Conservation (phyloP, 2,797 vertebrate species). For the Galagoides demidoff region DNA sequence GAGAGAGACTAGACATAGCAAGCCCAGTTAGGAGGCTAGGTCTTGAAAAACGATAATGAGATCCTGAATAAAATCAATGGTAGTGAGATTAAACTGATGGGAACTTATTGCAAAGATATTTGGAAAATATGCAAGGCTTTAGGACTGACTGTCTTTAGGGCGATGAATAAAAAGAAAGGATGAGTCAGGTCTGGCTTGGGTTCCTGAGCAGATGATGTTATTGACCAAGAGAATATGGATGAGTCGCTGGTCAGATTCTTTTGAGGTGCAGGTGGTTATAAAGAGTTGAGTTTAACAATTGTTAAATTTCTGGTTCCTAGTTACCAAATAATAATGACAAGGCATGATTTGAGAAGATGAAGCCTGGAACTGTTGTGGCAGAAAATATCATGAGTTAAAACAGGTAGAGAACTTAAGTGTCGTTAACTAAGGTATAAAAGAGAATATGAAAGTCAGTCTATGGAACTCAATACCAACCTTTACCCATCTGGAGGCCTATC, state of each 20-base stretch:
- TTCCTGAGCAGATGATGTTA: neutral
- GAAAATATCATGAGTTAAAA: neutral
- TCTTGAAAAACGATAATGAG: neutral
- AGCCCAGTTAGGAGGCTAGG: neutral
- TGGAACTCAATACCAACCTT: neutral
- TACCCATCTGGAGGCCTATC: neutral
- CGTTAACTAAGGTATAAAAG: neutral
- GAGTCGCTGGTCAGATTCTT: neutral
- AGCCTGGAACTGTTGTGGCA: neutral
- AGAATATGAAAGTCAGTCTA: neutral
- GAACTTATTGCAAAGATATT: neutral
- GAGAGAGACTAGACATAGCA: neutral
- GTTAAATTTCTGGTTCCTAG: neutral
- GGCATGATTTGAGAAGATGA: neutral
- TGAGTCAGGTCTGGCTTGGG: neutral
- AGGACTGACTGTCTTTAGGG: neutral
- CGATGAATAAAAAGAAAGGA: neutral
- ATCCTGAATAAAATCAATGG: neutral
- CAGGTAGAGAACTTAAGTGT: neutral
- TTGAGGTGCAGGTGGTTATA: neutral
- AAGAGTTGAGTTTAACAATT: neutral
- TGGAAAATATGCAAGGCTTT: neutral
- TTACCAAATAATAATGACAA: neutral
- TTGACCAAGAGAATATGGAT: neutral
- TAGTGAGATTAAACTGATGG: neutral